These are phyloP conservation scores for Brachionus calyciflorus DNA, from an alignment of 1,140 invertebrate genomes.

Conservation along the genomic window DNA sequence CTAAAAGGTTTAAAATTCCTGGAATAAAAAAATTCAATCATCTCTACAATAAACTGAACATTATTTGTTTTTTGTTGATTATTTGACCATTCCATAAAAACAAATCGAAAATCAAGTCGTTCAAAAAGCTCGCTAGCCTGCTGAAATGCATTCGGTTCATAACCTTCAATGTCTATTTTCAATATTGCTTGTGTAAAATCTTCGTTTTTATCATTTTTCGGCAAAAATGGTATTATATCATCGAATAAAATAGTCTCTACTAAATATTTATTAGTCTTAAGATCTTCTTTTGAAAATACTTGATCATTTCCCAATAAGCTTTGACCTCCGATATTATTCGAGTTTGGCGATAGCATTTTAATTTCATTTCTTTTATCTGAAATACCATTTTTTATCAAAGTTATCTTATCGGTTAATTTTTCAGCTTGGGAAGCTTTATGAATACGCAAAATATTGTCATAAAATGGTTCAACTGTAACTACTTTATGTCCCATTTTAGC, in stretches of 20 bases:
- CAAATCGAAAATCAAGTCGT: neutral
- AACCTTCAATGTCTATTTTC: slow-evolving; percentile 23
- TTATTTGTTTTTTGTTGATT: neutral
- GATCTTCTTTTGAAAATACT: neutral
- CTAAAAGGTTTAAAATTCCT: neutral
- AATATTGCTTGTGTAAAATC: neutral
- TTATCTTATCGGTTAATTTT: neutral
- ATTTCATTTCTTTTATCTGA: neutral
- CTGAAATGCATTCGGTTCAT: neutral
- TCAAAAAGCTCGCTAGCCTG: neutral
- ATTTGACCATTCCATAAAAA: neutral
- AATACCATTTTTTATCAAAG: neutral
- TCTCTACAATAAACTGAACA: neutral
- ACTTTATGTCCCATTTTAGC: neutral
- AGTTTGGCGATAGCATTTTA: neutral
- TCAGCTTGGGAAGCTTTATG: neutral
- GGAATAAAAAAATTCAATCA: neutral
- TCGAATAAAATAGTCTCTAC: neutral
- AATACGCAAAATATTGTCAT: neutral
- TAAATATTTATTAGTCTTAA: neutral
- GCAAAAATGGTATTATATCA: neutral
- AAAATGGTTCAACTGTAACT: neutral
- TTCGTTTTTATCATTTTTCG: neutral
- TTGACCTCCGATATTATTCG: neutral
- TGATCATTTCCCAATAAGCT: neutral